Base-by-base conservation (phyloP, 2,888 invertebrate species). In the Frankliniella intonsa region DNA sequence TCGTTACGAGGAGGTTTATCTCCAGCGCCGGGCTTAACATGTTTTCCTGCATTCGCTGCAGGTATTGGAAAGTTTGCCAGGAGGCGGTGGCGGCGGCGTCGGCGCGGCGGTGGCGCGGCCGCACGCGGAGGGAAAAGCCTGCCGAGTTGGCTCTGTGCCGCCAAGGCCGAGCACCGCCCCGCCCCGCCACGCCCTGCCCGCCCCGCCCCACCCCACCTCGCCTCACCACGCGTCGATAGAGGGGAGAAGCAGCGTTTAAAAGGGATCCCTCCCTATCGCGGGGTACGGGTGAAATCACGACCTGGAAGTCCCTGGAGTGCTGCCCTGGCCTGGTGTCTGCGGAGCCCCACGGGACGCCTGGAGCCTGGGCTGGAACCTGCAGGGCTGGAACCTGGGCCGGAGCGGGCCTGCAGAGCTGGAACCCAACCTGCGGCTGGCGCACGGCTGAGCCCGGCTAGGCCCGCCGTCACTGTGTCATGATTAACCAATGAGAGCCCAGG, bases 51-150 rank as follows among this genome's bases (percentile, higher is more conserved):
- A 69, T 69, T 69, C 69, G 69, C 22, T 76, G 69, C 69, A 76
- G 69, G 69, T 76, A 76, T 76, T 76, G 69, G 69, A 76, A 76
- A 76, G 69, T 76, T 76, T 76, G 69, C 69, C 69, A 76, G 69
- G 22, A 17, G 69, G 69, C 55, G 25, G 69, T 9, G 69, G 69
- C 25, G 25, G 25, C 25, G 69, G 25, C 12, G 69, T n/a, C n/a
- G n/a, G n/a, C n/a, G 14, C 17, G 69, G 69, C 55, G 25, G 69
- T 9, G 69, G 69, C 25, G 25, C 25, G 69, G 25, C 12, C 38
- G 38, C 38, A 5, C 38, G 38, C 3, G 38, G 38, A 5, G 5
- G 5, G 38, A 38, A 38, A 38, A 38, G 38, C 38, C 38, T 38
- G 38, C 22, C 0, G 22, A 25, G 69, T 25, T 76, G 69, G 69